These are phyloP conservation scores for Rachycentron canadum DNA, from an alignment of 2,797 vertebrate genomes.

Conservation along the genomic window DNA sequence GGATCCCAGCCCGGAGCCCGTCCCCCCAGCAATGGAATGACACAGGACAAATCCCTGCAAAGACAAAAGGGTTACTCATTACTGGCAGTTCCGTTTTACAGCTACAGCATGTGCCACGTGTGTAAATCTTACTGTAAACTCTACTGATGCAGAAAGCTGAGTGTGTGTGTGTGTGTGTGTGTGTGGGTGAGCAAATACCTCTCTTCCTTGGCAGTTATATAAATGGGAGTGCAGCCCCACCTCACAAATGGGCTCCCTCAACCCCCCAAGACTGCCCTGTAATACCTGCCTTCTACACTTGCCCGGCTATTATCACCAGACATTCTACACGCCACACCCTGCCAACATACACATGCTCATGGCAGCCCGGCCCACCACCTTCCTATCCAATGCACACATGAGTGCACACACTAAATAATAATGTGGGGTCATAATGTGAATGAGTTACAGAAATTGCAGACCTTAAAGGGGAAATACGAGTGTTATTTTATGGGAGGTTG, in stretches of 20 bases:
- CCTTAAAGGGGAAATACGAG: constrained; percentile 71
- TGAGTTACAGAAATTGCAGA: constrained; percentile 76
- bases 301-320: constrained; percentile 81
- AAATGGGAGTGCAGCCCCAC: constrained; percentile 79
- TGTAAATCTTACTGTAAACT: constrained; percentile 55
- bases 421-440: constrained; percentile 79
- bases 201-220: constrained; percentile 75
- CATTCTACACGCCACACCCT: constrained; percentile 75
- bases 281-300: constrained; percentile 82
- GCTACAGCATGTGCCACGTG: constrained; percentile 59
- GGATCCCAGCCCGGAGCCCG: constrained; percentile 94
- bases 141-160: constrained; percentile 55
- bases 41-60: constrained; percentile 95
- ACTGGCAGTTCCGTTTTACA: constrained; percentile 30
- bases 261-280: constrained; percentile 69
- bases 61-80: constrained; percentile 56
- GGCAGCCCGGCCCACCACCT: constrained; percentile 72
- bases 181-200: constrained; percentile 86
- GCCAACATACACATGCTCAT: constrained; percentile 77
- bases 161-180: constrained; percentile 66
- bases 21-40: constrained; percentile 96
- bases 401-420: constrained; percentile 77
- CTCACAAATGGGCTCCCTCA: constrained; percentile 77
- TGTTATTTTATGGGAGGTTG: constrained; percentile 83
- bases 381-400: constrained; percentile 69